Conservation (phyloP, 2,797 vertebrate species). For the Sebastes hubbsi region DNA sequence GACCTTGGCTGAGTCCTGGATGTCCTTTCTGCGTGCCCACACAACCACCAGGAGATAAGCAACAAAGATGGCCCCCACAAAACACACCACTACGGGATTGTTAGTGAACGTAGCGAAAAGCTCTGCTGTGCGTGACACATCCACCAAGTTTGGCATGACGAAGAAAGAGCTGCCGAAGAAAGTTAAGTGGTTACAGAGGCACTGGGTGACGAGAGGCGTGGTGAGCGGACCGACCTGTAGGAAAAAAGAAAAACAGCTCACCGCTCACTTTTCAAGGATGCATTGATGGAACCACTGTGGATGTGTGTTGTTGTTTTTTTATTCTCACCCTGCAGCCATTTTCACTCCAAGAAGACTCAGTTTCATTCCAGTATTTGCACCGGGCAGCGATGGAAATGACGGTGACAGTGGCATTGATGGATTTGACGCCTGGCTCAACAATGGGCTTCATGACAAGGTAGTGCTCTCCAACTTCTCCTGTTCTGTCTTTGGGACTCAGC, state of each 20-base stretch:
- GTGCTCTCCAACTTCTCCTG: slow-evolving; percentile 84
- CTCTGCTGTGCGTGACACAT: slow-evolving; percentile 86
- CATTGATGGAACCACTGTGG: not conserved
- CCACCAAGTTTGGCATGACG: slow-evolving; percentile 89
- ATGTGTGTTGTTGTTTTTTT: not conserved
- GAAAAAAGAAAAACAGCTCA: not conserved
- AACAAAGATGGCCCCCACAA: slow-evolving; percentile 88
- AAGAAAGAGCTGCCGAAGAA: slow-evolving; percentile 96
- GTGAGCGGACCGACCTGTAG: slow-evolving; percentile 91
- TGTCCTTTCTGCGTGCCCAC: slow-evolving; percentile 93
- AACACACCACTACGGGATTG: slow-evolving; percentile 93
- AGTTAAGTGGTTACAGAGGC: slow-evolving; percentile 94
- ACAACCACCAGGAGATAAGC: slow-evolving; percentile 86
- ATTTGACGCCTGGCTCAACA: slow-evolving; percentile 78
- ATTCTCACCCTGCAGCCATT: slow-evolving; percentile 89
- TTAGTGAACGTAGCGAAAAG: slow-evolving; percentile 92
- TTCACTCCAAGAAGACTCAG: slow-evolving; percentile 85
- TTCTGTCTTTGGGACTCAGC: slow-evolving; percentile 84
- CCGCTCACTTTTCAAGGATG: not conserved
- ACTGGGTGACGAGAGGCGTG: slow-evolving; percentile 84
- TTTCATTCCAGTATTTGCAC: slow-evolving; percentile 94
- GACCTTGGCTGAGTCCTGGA: slow-evolving; percentile 91
- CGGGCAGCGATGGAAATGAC: slow-evolving; percentile 88
- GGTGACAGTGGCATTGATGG: slow-evolving; percentile 78
- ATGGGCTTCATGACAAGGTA: slow-evolving; percentile 86